Evolutionary conservation across 2,113 vertebrate species (phyloP).

Genomic region (Anolis carolinensis): DNA sequence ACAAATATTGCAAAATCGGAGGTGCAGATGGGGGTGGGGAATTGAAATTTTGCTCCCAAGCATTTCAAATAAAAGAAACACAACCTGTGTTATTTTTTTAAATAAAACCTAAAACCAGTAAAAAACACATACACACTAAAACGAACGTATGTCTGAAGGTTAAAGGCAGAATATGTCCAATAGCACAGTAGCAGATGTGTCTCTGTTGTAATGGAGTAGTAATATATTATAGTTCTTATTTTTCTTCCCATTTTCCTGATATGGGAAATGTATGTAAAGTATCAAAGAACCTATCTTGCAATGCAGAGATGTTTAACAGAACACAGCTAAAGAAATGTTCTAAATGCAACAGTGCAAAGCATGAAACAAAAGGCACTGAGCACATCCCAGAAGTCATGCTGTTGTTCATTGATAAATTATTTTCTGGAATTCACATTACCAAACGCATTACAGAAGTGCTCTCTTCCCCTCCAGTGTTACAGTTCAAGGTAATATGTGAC

Average conservation of each 20-base stretch:
- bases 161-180: neutral
- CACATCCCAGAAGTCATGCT: constrained; percentile 44
- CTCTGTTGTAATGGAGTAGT: neutral
- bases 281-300: constrained; percentile 39
- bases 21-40: no score
- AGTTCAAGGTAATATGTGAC: constrained; percentile 68
- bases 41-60: no score
- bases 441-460: constrained; percentile 61
- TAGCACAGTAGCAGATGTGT: neutral
- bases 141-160: no score
- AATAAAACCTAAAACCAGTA: neutral
- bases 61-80: no score
- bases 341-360: constrained; percentile 15
- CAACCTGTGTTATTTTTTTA: neutral
- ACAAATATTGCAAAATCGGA: no score
- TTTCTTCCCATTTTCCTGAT: constrained; percentile 14
- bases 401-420: constrained; percentile 63
- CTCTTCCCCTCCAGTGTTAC: constrained; percentile 57
- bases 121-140: no score
- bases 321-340: constrained; percentile 46
- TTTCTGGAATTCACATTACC: constrained; percentile 67
- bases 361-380: constrained; percentile 39
- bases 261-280: constrained; percentile 45
- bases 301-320: constrained; percentile 38
- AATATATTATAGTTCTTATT: neutral